Percentiles rank a stretch among this genome's conserved stretches.
Conservation (phyloP, 2,113 vertebrate genomes). For the Salvelinus namaycush region DNA sequence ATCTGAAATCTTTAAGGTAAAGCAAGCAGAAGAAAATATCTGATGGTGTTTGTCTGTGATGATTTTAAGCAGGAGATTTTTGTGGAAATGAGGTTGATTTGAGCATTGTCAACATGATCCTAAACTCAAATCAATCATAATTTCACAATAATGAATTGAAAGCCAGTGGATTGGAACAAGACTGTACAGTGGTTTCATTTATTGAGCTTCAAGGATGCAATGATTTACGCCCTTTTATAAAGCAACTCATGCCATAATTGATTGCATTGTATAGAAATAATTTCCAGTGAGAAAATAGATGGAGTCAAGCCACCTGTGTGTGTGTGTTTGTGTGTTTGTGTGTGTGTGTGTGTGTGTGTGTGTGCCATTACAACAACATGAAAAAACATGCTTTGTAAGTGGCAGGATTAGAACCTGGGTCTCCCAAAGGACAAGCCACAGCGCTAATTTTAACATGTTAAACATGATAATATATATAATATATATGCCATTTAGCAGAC, state of each 20-base stretch:
- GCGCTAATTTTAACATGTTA: no score
- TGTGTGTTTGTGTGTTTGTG: neutral
- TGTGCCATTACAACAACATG: neutral
- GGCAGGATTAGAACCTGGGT: no score
- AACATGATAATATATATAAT: no score
- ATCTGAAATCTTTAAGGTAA: no score
- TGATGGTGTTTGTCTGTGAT: no score
- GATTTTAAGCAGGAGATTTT: no score
- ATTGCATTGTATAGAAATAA: neutral
- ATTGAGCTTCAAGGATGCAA: slow-evolving; percentile 5
- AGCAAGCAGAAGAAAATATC: no score
- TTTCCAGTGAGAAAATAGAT: neutral
- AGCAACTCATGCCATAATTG: neutral
- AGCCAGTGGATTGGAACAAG: slow-evolving; percentile 3
- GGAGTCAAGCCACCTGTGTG: neutral
- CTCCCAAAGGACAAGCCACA: no score
- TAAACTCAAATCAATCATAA: slow-evolving; percentile 10
- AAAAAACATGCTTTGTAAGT: no score
- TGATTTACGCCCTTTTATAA: neutral
- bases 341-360: no score
- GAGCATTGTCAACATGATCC: neutral
- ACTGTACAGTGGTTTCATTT: neutral
- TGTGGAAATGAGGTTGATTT: neutral
- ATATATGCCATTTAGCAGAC: no score
- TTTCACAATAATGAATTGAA: slow-evolving; percentile 16